A percentile compares a stretch with the other conserved stretches of the same genome.
Evolutionary conservation across 1,140 invertebrate genomes (phyloP).

Genomic region (Drosophila serrata): DNA sequence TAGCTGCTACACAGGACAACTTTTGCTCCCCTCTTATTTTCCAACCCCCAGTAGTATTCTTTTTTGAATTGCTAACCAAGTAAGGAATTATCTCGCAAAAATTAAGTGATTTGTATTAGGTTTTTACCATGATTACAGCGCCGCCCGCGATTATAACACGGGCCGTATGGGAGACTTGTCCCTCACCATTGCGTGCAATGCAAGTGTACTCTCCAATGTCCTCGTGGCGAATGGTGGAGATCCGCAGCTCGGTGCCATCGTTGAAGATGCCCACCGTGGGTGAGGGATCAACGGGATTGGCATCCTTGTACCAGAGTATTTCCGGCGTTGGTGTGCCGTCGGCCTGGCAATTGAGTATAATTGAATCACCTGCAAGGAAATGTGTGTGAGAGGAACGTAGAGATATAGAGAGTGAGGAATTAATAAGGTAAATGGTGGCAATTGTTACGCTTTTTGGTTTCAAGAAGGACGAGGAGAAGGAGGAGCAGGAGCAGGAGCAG

Average conservation of each 20-base stretch:
- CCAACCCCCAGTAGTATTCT: too few relatives aligned
- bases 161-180: slow-evolving; percentile 96
- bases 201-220: slow-evolving; percentile 98
- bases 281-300: slow-evolving; percentile 94
- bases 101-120: slow-evolving; percentile 73
- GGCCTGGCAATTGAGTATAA: slow-evolving; percentile 97
- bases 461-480: background rate
- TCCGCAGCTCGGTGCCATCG: slow-evolving; percentile 95
- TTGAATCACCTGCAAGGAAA: slow-evolving; percentile 91
- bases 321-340: slow-evolving; percentile 96
- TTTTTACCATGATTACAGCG: slow-evolving; percentile 90
- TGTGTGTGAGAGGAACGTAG: slow-evolving; percentile 8
- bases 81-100: slow-evolving; percentile 46
- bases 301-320: slow-evolving; percentile 96
- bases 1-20: background rate
- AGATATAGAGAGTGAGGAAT: slow-evolving; percentile 52
- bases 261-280: slow-evolving; percentile 94
- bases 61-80: slow-evolving; percentile 10
- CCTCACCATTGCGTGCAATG: slow-evolving; percentile 97
- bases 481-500: background rate
- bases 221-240: slow-evolving; percentile 94
- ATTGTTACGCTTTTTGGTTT: slow-evolving; percentile 67
- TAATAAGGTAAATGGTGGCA: slow-evolving; percentile 73
- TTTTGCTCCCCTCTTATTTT: background rate
- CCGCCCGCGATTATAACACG: slow-evolving; percentile 97